phyloP scores from a whole-genome alignment of 2,113 vertebrate genomes.

The Grallaria varia region DNA sequence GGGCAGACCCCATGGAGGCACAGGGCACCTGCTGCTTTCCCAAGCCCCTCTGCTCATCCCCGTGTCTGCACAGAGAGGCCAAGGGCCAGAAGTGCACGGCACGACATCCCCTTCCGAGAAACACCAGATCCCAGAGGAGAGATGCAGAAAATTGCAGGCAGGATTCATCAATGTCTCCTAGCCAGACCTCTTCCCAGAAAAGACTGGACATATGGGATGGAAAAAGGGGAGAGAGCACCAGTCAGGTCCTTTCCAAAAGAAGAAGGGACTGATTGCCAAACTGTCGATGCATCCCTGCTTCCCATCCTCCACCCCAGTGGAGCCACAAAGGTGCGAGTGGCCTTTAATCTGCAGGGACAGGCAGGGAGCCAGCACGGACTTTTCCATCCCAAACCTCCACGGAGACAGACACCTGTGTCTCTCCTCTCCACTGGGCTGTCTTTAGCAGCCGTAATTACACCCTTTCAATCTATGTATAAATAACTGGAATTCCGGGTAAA shows the following conservation, averaged over 20 bases:
- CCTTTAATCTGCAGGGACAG: not conserved
- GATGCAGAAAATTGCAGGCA: not conserved
- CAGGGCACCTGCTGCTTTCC: not conserved
- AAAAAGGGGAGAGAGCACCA: fast-evolving
- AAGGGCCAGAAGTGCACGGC: not conserved
- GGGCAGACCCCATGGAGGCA: not conserved
- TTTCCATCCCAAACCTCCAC: slow-evolving; percentile 20
- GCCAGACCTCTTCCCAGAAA: not conserved
- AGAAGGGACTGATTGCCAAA: not conserved
- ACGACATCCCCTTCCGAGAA: not conserved
- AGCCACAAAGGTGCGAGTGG: not conserved
- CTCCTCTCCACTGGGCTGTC: not conserved
- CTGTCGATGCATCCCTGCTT: not conserved
- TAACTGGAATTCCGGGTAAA: slow-evolving; percentile 57
- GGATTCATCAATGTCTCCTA: not conserved
- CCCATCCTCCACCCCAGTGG: not conserved
- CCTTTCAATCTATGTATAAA: slow-evolving; percentile 42
- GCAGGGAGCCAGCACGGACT: slow-evolving; percentile 10
- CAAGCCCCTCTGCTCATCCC: not conserved
- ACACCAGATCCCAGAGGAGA: not conserved
- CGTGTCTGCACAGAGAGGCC: not conserved
- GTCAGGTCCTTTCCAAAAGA: not conserved
- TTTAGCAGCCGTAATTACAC: slow-evolving; percentile 42
- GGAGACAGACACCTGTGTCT: slow-evolving; percentile 15
- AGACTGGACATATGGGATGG: fast-evolving